Conservation (phyloP, 2,797 vertebrate species). For the Simalia tracyae region DNA sequence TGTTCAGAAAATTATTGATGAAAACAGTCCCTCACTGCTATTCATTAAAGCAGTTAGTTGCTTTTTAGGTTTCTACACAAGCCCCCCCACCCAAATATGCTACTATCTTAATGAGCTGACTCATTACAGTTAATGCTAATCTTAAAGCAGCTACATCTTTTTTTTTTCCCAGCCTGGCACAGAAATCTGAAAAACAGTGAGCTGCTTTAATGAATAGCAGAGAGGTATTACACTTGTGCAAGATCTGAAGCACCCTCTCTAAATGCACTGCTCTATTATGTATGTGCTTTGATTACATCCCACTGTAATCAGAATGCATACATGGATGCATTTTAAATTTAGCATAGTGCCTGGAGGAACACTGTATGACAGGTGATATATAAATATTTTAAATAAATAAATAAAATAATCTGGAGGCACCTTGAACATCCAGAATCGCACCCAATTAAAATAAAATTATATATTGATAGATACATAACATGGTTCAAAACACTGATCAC, state of each 20-base stretch:
- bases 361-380: background rate
- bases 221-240: background rate
- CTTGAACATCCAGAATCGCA: background rate
- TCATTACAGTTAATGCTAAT: background rate
- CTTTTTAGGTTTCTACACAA: background rate
- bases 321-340: background rate
- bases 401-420: background rate
- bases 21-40: background rate
- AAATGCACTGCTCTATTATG: background rate
- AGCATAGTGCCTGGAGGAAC: background rate
- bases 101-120: background rate
- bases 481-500: background rate
- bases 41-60: background rate
- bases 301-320: background rate
- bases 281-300: background rate
- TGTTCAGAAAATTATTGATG: background rate
- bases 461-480: background rate
- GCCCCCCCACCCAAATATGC: background rate
- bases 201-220: background rate
- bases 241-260: background rate
- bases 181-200: background rate
- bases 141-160: background rate
- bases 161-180: background rate
- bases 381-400: background rate
- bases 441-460: background rate